Percentiles rank a stretch among this genome's conserved stretches.
Conservation (phyloP, 1,140 invertebrate species). For the Eubasilissa regina region DNA sequence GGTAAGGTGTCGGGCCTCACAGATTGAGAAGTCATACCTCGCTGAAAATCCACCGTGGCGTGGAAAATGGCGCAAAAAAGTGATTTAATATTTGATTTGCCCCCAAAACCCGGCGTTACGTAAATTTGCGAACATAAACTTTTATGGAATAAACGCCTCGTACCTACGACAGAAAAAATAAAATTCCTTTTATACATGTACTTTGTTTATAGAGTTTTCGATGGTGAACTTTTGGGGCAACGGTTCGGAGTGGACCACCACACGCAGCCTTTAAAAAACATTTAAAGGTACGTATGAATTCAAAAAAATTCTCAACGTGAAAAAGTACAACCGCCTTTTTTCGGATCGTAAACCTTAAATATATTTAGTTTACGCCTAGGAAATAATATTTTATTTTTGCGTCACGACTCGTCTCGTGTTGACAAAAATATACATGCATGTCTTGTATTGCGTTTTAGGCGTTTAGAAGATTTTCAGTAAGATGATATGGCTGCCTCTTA, state of each 20-base stretch:
- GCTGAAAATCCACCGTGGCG: not conserved
- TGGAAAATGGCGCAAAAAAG: conserved; percentile 9
- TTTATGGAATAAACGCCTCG: conserved; percentile 32
- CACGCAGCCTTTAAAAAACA: not conserved
- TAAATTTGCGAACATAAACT: conserved; percentile 16
- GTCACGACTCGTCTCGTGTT: too few species aligned
- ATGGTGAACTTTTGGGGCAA: conserved; percentile 17
- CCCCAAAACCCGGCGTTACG: conserved; percentile 19
- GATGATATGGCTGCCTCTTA: too few species aligned
- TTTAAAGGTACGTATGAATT: too few species aligned
- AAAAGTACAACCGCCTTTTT: too few species aligned
- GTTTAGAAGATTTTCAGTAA: too few species aligned
- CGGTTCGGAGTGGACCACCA: not conserved
- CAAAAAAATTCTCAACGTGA: too few species aligned
- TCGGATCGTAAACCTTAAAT: too few species aligned
- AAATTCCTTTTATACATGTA: conserved; percentile 19
- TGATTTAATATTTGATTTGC: conserved; percentile 34
- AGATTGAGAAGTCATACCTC: not conserved
- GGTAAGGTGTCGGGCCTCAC: not conserved
- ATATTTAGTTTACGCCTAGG: too few species aligned
- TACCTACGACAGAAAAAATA: conserved; percentile 19
- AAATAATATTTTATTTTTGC: too few species aligned
- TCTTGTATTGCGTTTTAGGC: too few species aligned
- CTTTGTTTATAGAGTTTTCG: conserved; percentile 12
- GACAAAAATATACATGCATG: too few species aligned